Percentiles rank a stretch among this genome's conserved stretches.
Conservation (phyloP, 2,797 vertebrate species). For the Esox masquinongy region DNA sequence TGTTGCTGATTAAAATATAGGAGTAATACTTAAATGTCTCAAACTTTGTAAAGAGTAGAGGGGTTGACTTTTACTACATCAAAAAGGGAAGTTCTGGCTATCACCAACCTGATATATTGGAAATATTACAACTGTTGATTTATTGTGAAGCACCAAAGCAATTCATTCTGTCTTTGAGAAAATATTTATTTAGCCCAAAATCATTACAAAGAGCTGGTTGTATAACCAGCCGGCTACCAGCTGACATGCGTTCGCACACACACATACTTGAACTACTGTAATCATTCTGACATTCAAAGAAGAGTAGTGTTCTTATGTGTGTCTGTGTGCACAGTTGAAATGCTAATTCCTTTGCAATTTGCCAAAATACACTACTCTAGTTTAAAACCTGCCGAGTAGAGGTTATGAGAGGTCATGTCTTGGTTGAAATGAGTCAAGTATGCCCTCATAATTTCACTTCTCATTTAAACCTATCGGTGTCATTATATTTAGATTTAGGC, state of each 20-base stretch:
- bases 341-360: neutral
- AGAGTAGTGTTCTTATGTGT: neutral
- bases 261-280: neutral
- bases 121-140: neutral
- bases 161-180: neutral
- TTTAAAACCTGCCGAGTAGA: neutral
- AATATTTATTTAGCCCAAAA: constrained; percentile 29
- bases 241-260: neutral
- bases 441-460: neutral
- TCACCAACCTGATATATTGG: neutral
- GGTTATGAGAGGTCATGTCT: neutral
- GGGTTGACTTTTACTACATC: neutral
- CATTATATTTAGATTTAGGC: neutral
- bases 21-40: neutral
- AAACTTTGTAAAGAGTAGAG: neutral
- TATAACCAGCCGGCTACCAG: constrained; percentile 5
- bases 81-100: neutral
- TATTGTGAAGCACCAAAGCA: neutral
- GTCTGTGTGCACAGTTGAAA: neutral
- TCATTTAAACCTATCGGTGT: neutral
- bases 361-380: neutral
- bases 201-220: constrained; percentile 11
- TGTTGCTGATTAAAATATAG: too few species aligned
- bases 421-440: neutral
- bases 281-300: neutral